These are phyloP conservation scores for Folsomia candida DNA, from an alignment of 2,888 invertebrate genomes.

Conservation along the genomic window DNA sequence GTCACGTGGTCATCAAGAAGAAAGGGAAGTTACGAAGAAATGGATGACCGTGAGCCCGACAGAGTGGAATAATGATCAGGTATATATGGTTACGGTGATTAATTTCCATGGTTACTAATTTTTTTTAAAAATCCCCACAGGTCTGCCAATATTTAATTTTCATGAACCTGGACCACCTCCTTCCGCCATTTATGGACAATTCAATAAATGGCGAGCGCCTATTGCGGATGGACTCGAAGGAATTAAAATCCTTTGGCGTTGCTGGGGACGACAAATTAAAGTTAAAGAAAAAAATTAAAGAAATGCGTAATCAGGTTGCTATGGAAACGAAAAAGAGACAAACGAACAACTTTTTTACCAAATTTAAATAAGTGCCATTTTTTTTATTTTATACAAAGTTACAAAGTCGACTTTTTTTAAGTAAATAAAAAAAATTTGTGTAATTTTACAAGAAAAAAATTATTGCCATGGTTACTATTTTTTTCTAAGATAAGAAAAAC, in stretches of 20 bases:
- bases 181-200: conserved; percentile 81
- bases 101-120: not conserved
- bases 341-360: not conserved
- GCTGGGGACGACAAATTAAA: conserved; percentile 76
- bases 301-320: conserved; percentile 63
- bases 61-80: conserved; percentile 47
- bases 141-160: conserved; percentile 82
- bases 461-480: no score
- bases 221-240: conserved; percentile 82
- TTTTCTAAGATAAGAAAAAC: no score
- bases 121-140: no score
- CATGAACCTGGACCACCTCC: conserved; percentile 77
- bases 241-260: conserved; percentile 82
- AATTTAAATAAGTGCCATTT: not conserved
- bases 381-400: no score
- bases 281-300: conserved; percentile 81
- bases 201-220: conserved; percentile 85
- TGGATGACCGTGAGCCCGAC: conserved; percentile 27
- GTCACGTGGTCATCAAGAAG: no score
- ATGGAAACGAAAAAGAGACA: conserved; percentile 60
- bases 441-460: no score
- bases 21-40: not conserved
- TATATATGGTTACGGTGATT: conserved; percentile 8
- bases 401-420: no score
- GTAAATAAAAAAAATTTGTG: no score